Evolutionary conservation across 2,888 invertebrate species (phyloP).

Genomic region (Baronia brevicornis): DNA sequence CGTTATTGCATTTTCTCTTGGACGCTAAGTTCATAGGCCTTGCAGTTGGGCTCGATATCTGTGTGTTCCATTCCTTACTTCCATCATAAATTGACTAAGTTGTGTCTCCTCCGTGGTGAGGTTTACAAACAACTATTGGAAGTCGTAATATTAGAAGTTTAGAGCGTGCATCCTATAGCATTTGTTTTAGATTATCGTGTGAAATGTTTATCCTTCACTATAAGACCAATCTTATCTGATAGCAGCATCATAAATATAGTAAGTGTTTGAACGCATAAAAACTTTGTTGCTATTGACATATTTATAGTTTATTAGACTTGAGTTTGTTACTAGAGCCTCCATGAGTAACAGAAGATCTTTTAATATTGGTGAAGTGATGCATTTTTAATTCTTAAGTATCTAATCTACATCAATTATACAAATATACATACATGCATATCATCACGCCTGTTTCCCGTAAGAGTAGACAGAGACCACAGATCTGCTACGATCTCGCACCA

Average conservation of each 20-base stretch:
- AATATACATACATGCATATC: too few species aligned
- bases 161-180: slow-evolving; percentile 3
- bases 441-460: too few species aligned
- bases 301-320: background rate
- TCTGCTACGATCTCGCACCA: too few species aligned
- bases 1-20: slow-evolving; percentile 36
- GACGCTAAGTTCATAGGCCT: slow-evolving; percentile 8
- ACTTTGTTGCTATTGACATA: background rate
- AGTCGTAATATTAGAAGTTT: slow-evolving; percentile 10
- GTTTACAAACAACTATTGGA: slow-evolving; percentile 8
- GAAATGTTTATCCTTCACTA: background rate
- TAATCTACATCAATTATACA: too few species aligned
- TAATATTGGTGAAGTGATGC: too few species aligned
- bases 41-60: slow-evolving; percentile 7
- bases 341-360: too few species aligned
- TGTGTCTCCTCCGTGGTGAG: slow-evolving; percentile 3
- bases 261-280: too few species aligned
- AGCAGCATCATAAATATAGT: background rate
- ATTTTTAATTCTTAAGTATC: too few species aligned
- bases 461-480: too few species aligned
- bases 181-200: slow-evolving; percentile 3
- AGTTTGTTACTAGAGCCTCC: too few species aligned
- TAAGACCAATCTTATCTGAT: background rate
- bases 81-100: slow-evolving; percentile 7
- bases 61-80: slow-evolving; percentile 7